phyloP scores from a whole-genome alignment of 2,888 invertebrate species.

The Serrognathus titanus region DNA sequence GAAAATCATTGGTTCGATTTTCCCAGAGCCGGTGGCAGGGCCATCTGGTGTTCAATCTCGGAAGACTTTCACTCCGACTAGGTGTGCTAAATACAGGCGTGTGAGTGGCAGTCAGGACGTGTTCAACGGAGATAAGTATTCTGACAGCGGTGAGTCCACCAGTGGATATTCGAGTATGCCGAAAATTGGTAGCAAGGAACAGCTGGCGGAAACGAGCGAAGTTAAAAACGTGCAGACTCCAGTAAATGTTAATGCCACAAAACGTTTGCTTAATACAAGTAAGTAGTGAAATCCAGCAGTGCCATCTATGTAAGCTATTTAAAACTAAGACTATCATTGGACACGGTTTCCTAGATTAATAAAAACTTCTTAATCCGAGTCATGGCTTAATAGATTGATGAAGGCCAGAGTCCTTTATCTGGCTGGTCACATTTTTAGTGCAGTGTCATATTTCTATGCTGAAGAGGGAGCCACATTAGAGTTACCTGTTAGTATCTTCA shows the following conservation, averaged over 20 bases:
- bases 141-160: constrained; percentile 58
- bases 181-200: constrained; percentile 38
- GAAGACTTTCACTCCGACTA: constrained; percentile 26
- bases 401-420: no score
- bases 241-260: constrained; percentile 12
- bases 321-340: no score
- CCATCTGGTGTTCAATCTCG: constrained; percentile 40
- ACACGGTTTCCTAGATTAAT: no score
- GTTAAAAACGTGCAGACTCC: constrained; percentile 7
- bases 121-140: constrained; percentile 50
- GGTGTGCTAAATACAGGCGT: constrained; percentile 10
- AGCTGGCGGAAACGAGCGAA: constrained; percentile 31
- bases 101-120: constrained; percentile 13
- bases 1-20: constrained; percentile 13
- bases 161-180: constrained; percentile 57
- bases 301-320: no score
- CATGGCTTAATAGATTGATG: no score
- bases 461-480: no score
- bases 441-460: no score
- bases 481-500: no score
- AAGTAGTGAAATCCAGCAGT: constrained; percentile 22
- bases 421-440: no score
- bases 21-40: constrained; percentile 42
- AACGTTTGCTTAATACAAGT: constrained; percentile 36
- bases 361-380: no score